Evolutionary conservation across 2,888 invertebrate species (phyloP).

Genomic region (Rosalia funebris): DNA sequence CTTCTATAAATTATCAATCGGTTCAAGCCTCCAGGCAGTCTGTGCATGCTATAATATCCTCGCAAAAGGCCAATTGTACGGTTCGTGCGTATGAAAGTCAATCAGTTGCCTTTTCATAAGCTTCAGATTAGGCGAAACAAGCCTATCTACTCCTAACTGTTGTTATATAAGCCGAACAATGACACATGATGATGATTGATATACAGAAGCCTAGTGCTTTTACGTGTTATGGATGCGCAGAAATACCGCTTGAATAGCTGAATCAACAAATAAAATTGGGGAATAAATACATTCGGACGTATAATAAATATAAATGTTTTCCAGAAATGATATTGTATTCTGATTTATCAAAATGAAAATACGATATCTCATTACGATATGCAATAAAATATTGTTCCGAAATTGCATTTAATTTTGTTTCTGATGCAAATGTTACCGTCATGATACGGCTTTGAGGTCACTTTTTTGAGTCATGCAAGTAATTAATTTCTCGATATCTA

Average conservation of each 20-base stretch:
- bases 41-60: conserved; percentile 19
- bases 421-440: too few relatives aligned
- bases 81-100: background rate
- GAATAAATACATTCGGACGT: background rate
- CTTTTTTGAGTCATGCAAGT: too few relatives aligned
- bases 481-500: too few relatives aligned
- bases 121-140: too few relatives aligned
- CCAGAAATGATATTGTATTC: background rate
- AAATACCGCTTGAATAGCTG: conserved; percentile 2
- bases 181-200: conserved; percentile 14
- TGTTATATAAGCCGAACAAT: background rate
- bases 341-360: background rate
- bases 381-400: too few relatives aligned
- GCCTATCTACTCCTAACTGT: conserved; percentile 2
- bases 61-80: conserved; percentile 18
- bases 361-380: too few relatives aligned
- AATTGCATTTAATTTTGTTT: too few relatives aligned
- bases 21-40: conserved; percentile 5
- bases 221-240: conserved; percentile 1
- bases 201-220: conserved; percentile 15
- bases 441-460: too few relatives aligned
- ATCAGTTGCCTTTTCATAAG: too few relatives aligned
- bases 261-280: conserved; percentile 7
- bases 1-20: conserved; percentile 40
- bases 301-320: background rate